Evolutionary conservation across 1,140 invertebrate genomes (phyloP).

Genomic region (Helicoverpa armigera): DNA sequence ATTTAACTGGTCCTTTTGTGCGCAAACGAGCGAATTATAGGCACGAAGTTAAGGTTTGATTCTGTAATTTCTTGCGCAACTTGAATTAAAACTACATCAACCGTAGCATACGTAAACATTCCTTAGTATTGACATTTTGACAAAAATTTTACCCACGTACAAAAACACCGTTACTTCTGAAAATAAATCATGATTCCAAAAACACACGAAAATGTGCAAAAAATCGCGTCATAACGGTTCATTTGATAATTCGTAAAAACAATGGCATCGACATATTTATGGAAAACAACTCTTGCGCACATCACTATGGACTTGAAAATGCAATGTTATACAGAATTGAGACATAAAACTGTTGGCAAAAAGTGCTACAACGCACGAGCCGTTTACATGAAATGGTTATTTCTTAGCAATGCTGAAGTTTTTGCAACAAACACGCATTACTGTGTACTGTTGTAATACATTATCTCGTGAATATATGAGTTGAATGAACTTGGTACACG

Average conservation of each 20-base stretch:
- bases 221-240: not conserved
- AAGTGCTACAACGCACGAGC: not conserved
- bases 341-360: not conserved
- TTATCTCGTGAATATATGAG: not conserved
- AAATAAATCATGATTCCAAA: not conserved
- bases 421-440: slow-evolving; percentile 10
- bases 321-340: slow-evolving; percentile 10
- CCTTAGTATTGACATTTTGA: not conserved
- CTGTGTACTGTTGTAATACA: slow-evolving; percentile 2
- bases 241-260: not conserved
- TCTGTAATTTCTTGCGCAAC: no score
- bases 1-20: not conserved
- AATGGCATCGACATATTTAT: slow-evolving; percentile 18
- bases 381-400: slow-evolving; percentile 14
- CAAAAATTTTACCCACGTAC: not conserved
- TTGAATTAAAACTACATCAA: no score
- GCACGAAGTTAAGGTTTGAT: not conserved
- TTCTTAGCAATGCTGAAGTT: slow-evolving; percentile 6
- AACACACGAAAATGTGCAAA: slow-evolving; percentile 9
- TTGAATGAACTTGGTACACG: slow-evolving; percentile 2
- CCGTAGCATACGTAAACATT: no score
- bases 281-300: not conserved
- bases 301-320: not conserved
- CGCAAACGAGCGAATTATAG: not conserved
- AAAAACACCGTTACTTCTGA: not conserved